Conservation (phyloP, 2,113 vertebrate genomes). For the Siphamia tubifer region DNA sequence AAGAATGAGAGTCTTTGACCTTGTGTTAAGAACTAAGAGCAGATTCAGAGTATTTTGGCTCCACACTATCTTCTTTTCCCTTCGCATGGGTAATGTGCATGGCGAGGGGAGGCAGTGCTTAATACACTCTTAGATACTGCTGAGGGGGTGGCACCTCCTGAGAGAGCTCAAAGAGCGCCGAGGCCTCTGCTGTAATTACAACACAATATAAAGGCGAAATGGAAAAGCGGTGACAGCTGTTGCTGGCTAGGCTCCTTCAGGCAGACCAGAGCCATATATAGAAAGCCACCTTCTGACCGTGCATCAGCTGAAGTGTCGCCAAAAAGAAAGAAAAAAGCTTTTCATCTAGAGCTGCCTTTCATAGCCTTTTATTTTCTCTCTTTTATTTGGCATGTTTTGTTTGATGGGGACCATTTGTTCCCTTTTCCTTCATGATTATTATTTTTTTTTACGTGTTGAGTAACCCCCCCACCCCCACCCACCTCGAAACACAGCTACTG, state of each 20-base stretch:
- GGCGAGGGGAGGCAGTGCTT: conserved; percentile 33
- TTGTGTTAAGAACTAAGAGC: conserved; percentile 8
- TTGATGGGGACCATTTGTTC: conserved; percentile 60
- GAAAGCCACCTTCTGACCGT: conserved; percentile 56
- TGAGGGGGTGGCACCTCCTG: conserved; percentile 52
- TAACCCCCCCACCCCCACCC: neutral
- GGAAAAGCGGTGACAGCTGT: conserved; percentile 56
- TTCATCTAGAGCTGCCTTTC: conserved; percentile 52
- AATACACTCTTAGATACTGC: conserved; percentile 40
- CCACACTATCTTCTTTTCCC: conserved; percentile 23
- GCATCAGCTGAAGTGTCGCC: conserved; percentile 57
- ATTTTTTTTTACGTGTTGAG: conserved; percentile 47
- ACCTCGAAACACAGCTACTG: neutral
- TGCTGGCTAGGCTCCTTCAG: conserved; percentile 45
- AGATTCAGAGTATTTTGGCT: conserved; percentile 31
- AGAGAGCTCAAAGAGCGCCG: conserved; percentile 47
- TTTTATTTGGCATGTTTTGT: conserved; percentile 56
- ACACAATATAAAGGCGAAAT: conserved; percentile 45
- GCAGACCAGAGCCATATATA: conserved; percentile 17
- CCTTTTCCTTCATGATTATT: conserved; percentile 27
- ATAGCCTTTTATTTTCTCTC: conserved; percentile 46
- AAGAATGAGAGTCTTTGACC: conserved; percentile 13
- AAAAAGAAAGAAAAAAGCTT: conserved; percentile 15
- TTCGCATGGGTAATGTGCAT: conserved; percentile 25
- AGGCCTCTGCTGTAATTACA: conserved; percentile 67